A percentile compares a stretch with the other conserved stretches of the same genome.
phyloP scores from a whole-genome alignment of 1,140 invertebrate genomes.

The Homarus americanus region DNA sequence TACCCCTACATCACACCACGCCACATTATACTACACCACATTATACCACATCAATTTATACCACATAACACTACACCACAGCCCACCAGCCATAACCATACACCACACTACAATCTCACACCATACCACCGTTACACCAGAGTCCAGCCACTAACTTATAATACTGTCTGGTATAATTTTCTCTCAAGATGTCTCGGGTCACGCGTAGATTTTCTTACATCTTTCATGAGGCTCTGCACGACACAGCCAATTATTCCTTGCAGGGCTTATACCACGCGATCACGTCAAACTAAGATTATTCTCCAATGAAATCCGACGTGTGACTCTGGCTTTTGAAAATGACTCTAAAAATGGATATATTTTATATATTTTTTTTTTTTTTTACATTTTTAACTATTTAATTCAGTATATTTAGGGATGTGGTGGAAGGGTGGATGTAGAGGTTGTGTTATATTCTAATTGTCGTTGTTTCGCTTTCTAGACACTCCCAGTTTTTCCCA shows the following conservation, averaged over 20 bases:
- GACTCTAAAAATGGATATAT: background rate
- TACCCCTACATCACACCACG: no score
- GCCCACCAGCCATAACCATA: no score
- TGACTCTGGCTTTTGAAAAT: no score
- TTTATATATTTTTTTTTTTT: background rate
- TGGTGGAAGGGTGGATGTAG: no score
- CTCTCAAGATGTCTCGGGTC: background rate
- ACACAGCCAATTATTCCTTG: background rate
- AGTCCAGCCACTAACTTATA: background rate
- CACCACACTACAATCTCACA: no score
- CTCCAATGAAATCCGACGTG: background rate
- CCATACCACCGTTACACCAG: background rate
- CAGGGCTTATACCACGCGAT: background rate
- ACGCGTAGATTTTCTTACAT: background rate
- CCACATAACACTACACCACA: no score
- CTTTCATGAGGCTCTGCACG: background rate
- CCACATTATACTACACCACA: no score
- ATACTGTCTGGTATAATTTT: background rate
- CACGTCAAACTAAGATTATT: background rate
- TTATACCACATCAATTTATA: no score
- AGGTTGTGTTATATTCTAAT: no score
- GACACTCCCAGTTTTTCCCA: no score
- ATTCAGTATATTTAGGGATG: background rate
- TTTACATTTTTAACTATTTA: background rate
- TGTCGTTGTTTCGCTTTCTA: no score